These are phyloP conservation scores for Anniella stebbinsi DNA, from an alignment of 2,797 vertebrate species.

Conservation along the genomic window DNA sequence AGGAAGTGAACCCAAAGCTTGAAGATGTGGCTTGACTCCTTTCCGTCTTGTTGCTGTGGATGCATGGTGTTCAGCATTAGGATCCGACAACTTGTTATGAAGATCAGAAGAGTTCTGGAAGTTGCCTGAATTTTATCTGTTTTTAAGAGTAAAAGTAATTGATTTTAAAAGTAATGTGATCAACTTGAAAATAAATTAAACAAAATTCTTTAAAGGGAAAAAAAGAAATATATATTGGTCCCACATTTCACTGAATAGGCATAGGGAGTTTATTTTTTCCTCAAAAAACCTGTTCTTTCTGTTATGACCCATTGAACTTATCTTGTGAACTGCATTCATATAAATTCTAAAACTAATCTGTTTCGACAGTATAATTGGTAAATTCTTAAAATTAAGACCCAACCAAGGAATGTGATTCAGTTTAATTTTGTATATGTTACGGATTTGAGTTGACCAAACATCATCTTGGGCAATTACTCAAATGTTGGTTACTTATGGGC, in stretches of 20 bases:
- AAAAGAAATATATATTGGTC: not conserved
- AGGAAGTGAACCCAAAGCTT: conserved; percentile 31
- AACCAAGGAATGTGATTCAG: not conserved
- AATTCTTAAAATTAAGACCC: not conserved
- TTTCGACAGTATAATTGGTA: not conserved
- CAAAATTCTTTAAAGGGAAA: not conserved
- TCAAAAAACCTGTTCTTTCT: not conserved
- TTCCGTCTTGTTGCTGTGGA: not conserved
- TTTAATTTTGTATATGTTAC: not conserved
- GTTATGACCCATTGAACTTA: not conserved
- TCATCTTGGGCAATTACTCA: not conserved
- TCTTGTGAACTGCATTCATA: not conserved
- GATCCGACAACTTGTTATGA: conserved; percentile 26
- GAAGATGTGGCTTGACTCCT: conserved; percentile 57
- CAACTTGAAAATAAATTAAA: not conserved
- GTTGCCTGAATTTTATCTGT: not conserved
- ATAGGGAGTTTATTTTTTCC: not conserved
- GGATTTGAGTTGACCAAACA: not conserved
- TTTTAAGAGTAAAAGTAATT: not conserved
- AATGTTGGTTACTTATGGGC: conserved; percentile 18
- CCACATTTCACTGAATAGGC: not conserved
- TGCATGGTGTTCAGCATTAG: conserved; percentile 14
- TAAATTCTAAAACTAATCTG: not conserved
- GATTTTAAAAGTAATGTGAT: too few species aligned
- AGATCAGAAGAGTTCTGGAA: not conserved